phyloP scores from a whole-genome alignment of 2,113 vertebrate species.

The Azemiops feae region DNA sequence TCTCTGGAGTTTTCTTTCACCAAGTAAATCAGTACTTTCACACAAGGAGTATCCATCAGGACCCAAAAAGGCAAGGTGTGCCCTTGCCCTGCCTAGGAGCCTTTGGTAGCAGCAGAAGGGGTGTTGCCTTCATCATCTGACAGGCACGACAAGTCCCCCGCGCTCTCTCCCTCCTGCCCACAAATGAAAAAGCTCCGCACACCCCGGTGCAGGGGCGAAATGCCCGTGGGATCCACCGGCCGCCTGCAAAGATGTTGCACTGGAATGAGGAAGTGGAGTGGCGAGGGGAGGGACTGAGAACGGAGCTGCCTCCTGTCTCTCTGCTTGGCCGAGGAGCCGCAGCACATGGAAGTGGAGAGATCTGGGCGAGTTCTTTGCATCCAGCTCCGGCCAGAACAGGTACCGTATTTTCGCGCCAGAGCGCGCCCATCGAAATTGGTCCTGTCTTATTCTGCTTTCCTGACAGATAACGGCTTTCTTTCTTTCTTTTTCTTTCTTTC shows the following conservation, averaged over 20 bases:
- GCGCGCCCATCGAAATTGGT: not conserved
- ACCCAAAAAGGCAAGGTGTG: not conserved
- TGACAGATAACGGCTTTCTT: not conserved
- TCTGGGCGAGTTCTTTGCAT: slow-evolving; percentile 82
- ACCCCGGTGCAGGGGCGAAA: not conserved
- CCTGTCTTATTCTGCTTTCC: not conserved
- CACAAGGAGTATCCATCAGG: not conserved
- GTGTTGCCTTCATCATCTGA: slow-evolving; percentile 9
- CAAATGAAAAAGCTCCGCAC: not conserved
- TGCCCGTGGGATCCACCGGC: not conserved
- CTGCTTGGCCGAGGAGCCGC: slow-evolving; percentile 70
- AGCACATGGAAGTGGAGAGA: slow-evolving; percentile 84
- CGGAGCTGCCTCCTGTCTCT: slow-evolving; percentile 72
- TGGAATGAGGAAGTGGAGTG: slow-evolving; percentile 90
- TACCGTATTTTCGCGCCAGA: slow-evolving; percentile 54
- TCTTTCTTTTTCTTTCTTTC: not conserved
- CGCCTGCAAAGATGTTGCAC: slow-evolving; percentile 76
- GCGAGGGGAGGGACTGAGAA: slow-evolving; percentile 83
- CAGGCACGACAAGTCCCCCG: not conserved
- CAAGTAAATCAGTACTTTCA: not conserved
- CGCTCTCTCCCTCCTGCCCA: not conserved
- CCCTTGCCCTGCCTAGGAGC: not conserved
- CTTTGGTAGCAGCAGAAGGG: not conserved
- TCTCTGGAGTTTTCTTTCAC: not conserved
- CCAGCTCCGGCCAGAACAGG: slow-evolving; percentile 86